Evolutionary conservation across 2,113 vertebrate species (phyloP).

Genomic region (Loxodonta africana): DNA sequence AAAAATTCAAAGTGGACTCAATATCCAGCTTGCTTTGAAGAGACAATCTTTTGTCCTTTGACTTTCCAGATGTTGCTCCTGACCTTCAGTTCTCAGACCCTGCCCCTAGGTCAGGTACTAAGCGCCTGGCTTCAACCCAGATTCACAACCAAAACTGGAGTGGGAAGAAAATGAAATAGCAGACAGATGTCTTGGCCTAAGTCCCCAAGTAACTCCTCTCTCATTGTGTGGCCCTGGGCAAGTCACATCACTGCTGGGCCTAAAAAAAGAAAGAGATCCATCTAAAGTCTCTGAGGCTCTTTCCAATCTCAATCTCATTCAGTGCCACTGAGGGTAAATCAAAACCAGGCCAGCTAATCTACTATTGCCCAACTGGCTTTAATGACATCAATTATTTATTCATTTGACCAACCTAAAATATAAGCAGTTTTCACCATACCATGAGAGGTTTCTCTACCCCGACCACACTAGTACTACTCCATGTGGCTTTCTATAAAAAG

Average conservation of each 20-base stretch:
- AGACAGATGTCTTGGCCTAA: neutral
- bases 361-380: neutral
- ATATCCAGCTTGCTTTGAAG: neutral
- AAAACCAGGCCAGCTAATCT: neutral
- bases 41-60: neutral
- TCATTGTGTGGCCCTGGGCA: neutral
- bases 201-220: neutral
- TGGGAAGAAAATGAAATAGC: neutral
- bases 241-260: neutral
- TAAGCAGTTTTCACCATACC: neutral
- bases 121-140: neutral
- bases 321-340: neutral
- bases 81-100: neutral
- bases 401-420: neutral
- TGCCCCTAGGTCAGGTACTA: neutral
- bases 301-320: neutral
- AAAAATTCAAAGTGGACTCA: neutral
- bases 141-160: neutral
- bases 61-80: neutral
- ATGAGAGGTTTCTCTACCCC: neutral
- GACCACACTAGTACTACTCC: neutral
- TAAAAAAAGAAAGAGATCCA: neutral
- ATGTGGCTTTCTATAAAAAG: conserved; percentile 4
- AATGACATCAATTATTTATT: neutral
- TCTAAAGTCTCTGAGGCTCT: neutral